Percentiles rank a stretch among this genome's conserved stretches.
These are phyloP conservation scores for Geodia barretti DNA, from an alignment of 37 sponge, comb jelly and placozoan species.

Conservation along the genomic window DNA sequence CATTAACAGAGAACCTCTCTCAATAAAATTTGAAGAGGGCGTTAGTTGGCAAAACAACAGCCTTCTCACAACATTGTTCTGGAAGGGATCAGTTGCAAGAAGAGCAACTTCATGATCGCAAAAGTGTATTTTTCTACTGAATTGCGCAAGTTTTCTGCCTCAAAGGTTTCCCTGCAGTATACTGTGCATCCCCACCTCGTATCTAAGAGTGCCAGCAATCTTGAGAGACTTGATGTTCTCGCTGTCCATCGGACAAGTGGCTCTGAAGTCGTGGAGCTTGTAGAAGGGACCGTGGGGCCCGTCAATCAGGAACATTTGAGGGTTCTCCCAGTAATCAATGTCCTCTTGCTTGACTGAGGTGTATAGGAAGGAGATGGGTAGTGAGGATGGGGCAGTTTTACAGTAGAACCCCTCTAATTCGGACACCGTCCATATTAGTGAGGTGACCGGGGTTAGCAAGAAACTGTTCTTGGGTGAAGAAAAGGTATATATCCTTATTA, in stretches of 20 bases:
- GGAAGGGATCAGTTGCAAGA: too few species aligned
- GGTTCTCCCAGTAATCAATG: slow-evolving; percentile 67
- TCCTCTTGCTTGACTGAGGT: slow-evolving; percentile 32
- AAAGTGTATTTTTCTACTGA: too few species aligned
- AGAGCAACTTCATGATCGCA: too few species aligned
- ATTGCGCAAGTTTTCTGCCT: background rate
- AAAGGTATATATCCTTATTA: background rate
- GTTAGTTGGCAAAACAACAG: background rate
- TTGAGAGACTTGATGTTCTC: slow-evolving; percentile 25
- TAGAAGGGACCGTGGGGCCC: slow-evolving; percentile 57
- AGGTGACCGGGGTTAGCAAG: too few species aligned
- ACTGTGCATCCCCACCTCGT: slow-evolving; percentile 24
- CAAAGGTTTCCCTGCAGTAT: background rate
- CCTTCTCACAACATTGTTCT: too few species aligned
- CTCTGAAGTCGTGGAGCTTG: slow-evolving; percentile 56
- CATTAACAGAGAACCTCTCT: too few species aligned
- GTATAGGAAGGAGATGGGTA: background rate
- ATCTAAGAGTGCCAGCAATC: slow-evolving; percentile 64
- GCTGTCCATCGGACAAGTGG: slow-evolving; percentile 48
- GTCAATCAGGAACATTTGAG: slow-evolving; percentile 37
- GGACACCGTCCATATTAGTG: background rate
- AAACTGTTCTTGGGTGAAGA: too few species aligned
- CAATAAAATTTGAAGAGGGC: too few species aligned
- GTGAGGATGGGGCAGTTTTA: background rate
- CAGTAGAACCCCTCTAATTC: too few species aligned